Evolutionary conservation across 1,140 invertebrate genomes (phyloP), one percentile per base, ranked within the genome.

Genomic region (Drosophila sp.): DNA sequence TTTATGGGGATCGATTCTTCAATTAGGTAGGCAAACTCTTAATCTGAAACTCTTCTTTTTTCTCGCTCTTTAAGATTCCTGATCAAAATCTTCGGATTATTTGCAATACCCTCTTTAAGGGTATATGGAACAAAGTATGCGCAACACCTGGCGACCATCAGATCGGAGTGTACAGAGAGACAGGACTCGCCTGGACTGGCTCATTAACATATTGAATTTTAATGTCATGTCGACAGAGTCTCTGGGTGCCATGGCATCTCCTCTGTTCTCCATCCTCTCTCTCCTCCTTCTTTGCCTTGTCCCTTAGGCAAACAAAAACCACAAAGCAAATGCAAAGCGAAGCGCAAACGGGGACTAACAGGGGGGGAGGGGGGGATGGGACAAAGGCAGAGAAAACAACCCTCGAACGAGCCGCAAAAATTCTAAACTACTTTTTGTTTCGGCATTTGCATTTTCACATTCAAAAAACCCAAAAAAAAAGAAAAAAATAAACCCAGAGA

Each of bases 161-260:
- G 29, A 11, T 17, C 38, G 38, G 40, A 50, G 23, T 2, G 5
- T 25, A 8, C 47, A 67, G 35, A 60, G 40, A 35, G 10, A 8
- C 35, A 8, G 33, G 35, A 40, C 8, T 33, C 38, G 33, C 25
- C 11, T 38, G 55, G 44, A 47, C 67, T 63, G 32, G 29, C 81
- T 85, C 81, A 84, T 84, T 84, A 84, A 84, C 81, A 84, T 84
- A 84, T 84, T 84, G 81, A 84, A 84, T 84, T 84, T 80, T 78
- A 84, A 84, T 84, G 81, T 77, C 81, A 80, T 77, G 73, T 76
- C 76, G 72, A 65, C 61, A 55, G 60, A 67, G 40, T 71, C 29
- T 50, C 60, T 30, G 60, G 40, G 32, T 41, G 32, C 50, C 35
- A 60, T 30, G 56, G 32, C 41, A 58, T 66, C 8, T 32, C 32